Percentiles rank a stretch among this genome's conserved stretches.
Conservation (phyloP, 2,113 vertebrate genomes). For the Anolis sagrei region DNA sequence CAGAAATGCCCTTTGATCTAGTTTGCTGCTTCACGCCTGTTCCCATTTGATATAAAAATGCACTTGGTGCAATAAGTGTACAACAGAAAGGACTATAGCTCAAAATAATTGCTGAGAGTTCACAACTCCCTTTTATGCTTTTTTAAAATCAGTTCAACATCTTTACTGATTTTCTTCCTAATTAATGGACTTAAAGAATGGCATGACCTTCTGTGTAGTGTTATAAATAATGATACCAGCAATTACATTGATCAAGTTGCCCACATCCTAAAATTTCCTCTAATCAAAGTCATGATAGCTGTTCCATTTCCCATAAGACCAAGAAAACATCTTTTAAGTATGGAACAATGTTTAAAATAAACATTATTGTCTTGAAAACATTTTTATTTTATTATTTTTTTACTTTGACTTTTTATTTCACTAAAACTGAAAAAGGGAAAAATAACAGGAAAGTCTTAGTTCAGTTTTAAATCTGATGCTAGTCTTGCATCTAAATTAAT, state of each 20-base stretch:
- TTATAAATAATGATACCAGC: neutral
- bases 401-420: neutral
- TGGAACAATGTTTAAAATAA: neutral
- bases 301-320: neutral
- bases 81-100: constrained; percentile 12
- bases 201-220: neutral
- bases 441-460: neutral
- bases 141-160: constrained; percentile 20
- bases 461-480: neutral
- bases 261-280: neutral
- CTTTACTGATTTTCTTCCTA: neutral
- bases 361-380: neutral
- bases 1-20: constrained; percentile 47
- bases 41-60: constrained; percentile 39
- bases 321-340: neutral
- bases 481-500: neutral
- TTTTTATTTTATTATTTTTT: neutral
- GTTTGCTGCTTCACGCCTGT: neutral
- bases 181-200: neutral
- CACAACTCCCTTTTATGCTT: constrained; percentile 4
- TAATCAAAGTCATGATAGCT: neutral
- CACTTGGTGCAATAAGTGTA: constrained; percentile 3
- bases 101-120: constrained; percentile 29
- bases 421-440: neutral
- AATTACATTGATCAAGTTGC: neutral